These are phyloP conservation scores for Xestia c-nigrum DNA, from an alignment of 2,888 invertebrate genomes.

Conservation along the genomic window DNA sequence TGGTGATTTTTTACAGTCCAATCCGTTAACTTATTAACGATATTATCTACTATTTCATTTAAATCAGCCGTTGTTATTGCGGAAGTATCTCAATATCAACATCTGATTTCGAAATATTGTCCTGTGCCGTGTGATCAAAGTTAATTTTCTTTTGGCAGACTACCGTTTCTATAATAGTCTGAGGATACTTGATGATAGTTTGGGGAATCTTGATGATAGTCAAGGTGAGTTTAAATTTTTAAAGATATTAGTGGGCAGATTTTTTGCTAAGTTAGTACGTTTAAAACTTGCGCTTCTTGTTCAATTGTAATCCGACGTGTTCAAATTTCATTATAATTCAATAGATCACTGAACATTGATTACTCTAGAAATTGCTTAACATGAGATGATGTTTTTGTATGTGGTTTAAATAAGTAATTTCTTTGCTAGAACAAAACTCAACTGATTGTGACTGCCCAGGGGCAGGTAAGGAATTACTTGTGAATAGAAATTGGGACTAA, in stretches of 20 bases:
- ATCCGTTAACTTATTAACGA: background rate
- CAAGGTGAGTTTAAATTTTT: slow-evolving; percentile 30
- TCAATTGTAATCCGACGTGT: background rate
- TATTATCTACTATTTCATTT: background rate
- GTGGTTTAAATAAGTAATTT: background rate
- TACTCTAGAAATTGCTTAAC: background rate
- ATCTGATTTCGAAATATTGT: background rate
- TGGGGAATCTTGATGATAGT: slow-evolving; percentile 1
- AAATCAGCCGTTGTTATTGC: background rate
- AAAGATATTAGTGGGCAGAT: background rate
- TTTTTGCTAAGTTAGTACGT: background rate
- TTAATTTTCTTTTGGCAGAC: slow-evolving; percentile 23
- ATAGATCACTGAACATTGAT: background rate
- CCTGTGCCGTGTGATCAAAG: background rate
- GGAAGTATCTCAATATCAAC: background rate
- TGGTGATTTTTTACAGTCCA: background rate
- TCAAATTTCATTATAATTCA: background rate
- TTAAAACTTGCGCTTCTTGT: too few relatives aligned
- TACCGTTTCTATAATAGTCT: slow-evolving; percentile 8
- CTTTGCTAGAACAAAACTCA: slow-evolving; percentile 5
- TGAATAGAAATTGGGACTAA: background rate
- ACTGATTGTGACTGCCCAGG: background rate
- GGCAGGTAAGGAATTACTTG: slow-evolving; percentile 13
- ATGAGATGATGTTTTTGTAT: background rate
- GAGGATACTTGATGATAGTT: slow-evolving; percentile 12